Evolutionary conservation across 2,113 vertebrate species (phyloP).

Genomic region (Gymnarchus niloticus): DNA sequence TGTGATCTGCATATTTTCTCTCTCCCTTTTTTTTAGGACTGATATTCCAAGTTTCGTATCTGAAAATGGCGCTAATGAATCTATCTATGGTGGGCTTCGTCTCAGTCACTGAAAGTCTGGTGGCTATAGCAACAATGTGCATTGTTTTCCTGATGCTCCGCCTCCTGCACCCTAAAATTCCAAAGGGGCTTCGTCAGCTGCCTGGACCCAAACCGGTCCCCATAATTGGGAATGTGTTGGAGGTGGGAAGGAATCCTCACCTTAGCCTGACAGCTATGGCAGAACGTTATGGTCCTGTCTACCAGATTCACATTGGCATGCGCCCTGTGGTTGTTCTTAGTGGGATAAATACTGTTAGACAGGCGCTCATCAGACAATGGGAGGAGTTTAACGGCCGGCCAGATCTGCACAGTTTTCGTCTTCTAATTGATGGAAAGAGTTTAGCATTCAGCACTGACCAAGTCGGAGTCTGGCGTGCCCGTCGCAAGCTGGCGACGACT

Average conservation of each 20-base stretch:
- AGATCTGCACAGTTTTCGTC: constrained; percentile 60
- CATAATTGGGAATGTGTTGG: constrained; percentile 73
- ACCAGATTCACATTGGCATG: constrained; percentile 75
- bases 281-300: constrained; percentile 70
- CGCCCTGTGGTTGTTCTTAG: constrained; percentile 80
- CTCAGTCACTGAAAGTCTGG: constrained; percentile 63
- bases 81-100: constrained; percentile 53
- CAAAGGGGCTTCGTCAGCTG: constrained; percentile 67
- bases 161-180: constrained; percentile 47
- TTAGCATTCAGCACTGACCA: constrained; percentile 65
- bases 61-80: constrained; percentile 56
- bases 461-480: constrained; percentile 59
- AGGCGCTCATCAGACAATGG: constrained; percentile 78
- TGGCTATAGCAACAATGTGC: constrained; percentile 56
- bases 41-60: not conserved
- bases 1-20: not conserved
- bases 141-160: constrained; percentile 62
- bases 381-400: constrained; percentile 83
- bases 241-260: constrained; percentile 69
- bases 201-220: constrained; percentile 75
- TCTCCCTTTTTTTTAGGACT: not conserved
- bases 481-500: constrained; percentile 65
- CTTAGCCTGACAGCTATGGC: constrained; percentile 71
- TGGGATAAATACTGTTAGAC: constrained; percentile 65
- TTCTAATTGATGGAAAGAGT: constrained; percentile 61